These are phyloP conservation scores for Machaerirhynchus nigripectus DNA, from an alignment of 2,113 vertebrate genomes.

Conservation along the genomic window DNA sequence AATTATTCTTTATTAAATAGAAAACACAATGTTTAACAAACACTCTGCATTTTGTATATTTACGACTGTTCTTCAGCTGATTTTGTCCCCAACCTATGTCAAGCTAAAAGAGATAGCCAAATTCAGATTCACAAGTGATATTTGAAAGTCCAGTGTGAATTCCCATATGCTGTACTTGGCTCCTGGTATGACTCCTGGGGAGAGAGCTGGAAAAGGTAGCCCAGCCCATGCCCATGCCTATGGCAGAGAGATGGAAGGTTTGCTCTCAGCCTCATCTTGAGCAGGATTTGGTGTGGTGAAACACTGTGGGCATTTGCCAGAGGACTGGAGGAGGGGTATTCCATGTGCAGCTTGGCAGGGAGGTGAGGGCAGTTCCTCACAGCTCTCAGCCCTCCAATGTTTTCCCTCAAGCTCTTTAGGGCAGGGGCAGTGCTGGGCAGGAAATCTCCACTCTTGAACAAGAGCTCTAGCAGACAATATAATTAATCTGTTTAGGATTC, in stretches of 20 bases:
- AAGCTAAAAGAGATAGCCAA: neutral
- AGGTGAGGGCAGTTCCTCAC: neutral
- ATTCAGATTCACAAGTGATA: neutral
- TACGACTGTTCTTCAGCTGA: neutral
- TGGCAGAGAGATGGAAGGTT: neutral
- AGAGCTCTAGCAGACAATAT: neutral
- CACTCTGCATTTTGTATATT: neutral
- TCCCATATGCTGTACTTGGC: neutral
- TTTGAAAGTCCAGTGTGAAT: neutral
- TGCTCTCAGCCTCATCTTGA: neutral
- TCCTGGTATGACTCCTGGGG: rapidly evolving
- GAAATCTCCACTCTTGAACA: neutral
- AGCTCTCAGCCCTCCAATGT: neutral
- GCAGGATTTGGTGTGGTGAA: neutral
- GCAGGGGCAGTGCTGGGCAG: neutral
- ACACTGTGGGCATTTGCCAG: neutral
- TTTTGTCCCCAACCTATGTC: neutral
- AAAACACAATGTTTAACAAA: neutral
- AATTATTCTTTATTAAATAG: neutral
- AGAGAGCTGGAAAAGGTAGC: neutral
- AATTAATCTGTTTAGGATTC: neutral
- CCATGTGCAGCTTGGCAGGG: neutral
- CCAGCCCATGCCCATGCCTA: neutral
- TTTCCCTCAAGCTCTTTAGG: neutral
- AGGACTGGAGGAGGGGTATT: neutral